These are phyloP conservation scores for Dunckerocampus dactyliophorus DNA, from an alignment of 2,113 vertebrate species.

Conservation along the genomic window DNA sequence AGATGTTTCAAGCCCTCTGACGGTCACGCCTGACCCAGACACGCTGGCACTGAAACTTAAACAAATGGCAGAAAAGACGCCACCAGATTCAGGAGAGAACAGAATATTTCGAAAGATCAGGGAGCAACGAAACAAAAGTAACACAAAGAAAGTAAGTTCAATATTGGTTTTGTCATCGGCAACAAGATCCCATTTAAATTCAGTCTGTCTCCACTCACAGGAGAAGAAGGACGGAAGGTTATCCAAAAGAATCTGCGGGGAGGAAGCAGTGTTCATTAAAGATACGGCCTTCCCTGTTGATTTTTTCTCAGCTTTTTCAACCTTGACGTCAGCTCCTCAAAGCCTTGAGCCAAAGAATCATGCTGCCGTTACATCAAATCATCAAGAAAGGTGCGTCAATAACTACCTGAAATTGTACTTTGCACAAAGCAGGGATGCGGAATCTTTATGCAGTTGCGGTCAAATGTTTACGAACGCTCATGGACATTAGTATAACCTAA, in stretches of 20 bases:
- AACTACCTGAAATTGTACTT: neutral
- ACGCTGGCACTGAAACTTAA: slow-evolving; percentile 80
- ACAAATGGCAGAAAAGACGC: slow-evolving; percentile 72
- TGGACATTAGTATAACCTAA: too few relatives aligned
- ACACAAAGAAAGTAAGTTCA: slow-evolving; percentile 52
- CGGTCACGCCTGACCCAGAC: slow-evolving; percentile 77
- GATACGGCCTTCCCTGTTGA: slow-evolving; percentile 22
- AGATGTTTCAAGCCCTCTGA: slow-evolving; percentile 80
- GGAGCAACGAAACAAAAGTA: slow-evolving; percentile 66
- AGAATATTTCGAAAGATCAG: slow-evolving; percentile 75
- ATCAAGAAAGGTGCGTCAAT: slow-evolving; percentile 26
- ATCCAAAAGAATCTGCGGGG: slow-evolving; percentile 29
- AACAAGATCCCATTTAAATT: neutral
- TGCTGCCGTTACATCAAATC: slow-evolving; percentile 22
- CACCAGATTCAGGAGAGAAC: slow-evolving; percentile 64
- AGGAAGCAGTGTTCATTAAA: slow-evolving; percentile 29
- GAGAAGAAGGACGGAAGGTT: slow-evolving; percentile 21
- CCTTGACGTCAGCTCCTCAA: slow-evolving; percentile 9
- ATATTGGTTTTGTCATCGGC: slow-evolving; percentile 4
- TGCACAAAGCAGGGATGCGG: too few relatives aligned
- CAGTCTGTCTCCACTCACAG: slow-evolving; percentile 25
- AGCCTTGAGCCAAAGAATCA: slow-evolving; percentile 28
- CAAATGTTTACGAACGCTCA: neutral
- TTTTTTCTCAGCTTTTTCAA: slow-evolving; percentile 13
- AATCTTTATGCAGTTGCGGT: neutral